Percentiles rank a stretch among this genome's conserved stretches.
Evolutionary conservation across 2,113 vertebrate genomes (phyloP).

Genomic region (Propithecus coquereli): DNA sequence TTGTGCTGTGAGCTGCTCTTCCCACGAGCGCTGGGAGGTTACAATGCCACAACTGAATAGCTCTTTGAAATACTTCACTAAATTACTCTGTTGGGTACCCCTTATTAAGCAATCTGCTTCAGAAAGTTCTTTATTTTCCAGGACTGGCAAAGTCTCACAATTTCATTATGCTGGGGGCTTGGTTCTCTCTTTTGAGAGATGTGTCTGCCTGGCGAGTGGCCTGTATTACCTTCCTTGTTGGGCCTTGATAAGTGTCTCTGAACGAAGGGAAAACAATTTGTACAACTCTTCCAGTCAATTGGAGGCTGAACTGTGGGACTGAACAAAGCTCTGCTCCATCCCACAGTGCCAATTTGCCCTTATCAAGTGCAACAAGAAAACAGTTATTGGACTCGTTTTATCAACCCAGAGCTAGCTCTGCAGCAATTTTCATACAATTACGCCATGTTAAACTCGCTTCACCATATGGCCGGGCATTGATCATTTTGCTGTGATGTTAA

Average conservation of each 20-base stretch:
- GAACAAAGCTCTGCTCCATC: conserved; percentile 30
- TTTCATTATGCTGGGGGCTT: conserved; percentile 50
- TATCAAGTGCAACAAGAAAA: conserved; percentile 67
- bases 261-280: conserved; percentile 58
- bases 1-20: neutral
- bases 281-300: conserved; percentile 52
- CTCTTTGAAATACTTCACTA: conserved; percentile 44
- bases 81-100: conserved; percentile 40
- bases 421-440: conserved; percentile 23
- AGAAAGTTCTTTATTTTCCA: conserved; percentile 40
- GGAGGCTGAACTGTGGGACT: conserved; percentile 9
- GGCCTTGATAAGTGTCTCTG: conserved; percentile 59
- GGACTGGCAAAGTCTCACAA: conserved; percentile 34
- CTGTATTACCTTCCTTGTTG: conserved; percentile 58
- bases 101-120: conserved; percentile 53
- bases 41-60: neutral
- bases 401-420: neutral
- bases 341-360: conserved; percentile 63
- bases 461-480: conserved; percentile 42
- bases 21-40: neutral
- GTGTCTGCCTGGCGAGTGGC: conserved; percentile 45
- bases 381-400: neutral
- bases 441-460: neutral
- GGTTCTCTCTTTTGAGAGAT: conserved; percentile 51
- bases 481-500: conserved; percentile 22